A percentile compares a stretch with the other conserved stretches of the same genome.
These are phyloP conservation scores for Daubentonia madagascariensis DNA, from an alignment of 2,113 vertebrate genomes.

Conservation along the genomic window DNA sequence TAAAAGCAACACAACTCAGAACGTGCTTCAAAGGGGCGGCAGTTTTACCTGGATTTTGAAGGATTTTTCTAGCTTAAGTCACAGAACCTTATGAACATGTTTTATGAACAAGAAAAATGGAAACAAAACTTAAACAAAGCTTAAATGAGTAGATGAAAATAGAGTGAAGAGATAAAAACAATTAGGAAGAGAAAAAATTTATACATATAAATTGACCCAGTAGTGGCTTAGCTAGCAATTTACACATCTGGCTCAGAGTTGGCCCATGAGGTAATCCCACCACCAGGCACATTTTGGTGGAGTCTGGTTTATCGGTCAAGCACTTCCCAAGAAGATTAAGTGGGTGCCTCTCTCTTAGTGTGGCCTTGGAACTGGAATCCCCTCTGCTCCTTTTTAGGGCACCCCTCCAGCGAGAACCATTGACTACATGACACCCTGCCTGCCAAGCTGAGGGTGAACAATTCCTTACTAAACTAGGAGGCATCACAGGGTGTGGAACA, in stretches of 20 bases:
- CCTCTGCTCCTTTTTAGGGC: neutral
- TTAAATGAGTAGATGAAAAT: neutral
- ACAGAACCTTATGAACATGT: neutral
- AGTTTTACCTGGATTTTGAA: neutral
- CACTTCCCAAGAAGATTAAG: neutral
- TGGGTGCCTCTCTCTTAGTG: neutral
- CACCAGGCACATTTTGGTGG: neutral
- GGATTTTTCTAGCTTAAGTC: neutral
- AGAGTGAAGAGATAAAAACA: neutral
- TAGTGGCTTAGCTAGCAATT: neutral
- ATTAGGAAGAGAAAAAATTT: neutral
- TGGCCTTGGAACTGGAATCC: neutral
- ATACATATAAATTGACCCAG: neutral
- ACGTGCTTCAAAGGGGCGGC: neutral
- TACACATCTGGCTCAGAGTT: neutral
- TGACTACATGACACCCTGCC: too few relatives aligned
- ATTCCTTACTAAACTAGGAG: neutral
- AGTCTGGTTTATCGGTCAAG: neutral
- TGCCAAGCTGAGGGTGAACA: neutral
- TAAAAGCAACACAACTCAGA: neutral
- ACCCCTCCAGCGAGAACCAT: neutral
- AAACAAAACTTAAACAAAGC: neutral
- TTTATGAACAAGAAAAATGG: neutral
- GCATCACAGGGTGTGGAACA: accelerated
- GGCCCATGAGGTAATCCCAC: neutral